phyloP scores from a whole-genome alignment of 2,113 vertebrate species.

The Cervus canadensis region DNA sequence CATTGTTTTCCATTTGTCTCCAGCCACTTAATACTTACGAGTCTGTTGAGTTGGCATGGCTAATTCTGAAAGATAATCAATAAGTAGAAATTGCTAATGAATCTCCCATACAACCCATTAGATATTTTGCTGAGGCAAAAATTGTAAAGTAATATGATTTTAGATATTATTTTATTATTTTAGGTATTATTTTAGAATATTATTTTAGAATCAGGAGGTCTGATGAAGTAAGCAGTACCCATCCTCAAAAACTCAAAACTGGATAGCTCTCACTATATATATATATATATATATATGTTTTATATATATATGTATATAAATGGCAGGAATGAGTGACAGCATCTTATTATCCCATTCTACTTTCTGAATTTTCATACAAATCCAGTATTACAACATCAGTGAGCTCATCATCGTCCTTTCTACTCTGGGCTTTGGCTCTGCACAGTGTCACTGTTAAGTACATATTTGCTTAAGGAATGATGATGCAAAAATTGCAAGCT shows the following conservation, averaged over 20 bases:
- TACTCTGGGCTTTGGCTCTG: background rate
- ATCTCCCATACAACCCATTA: background rate
- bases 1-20: slow-evolving; percentile 38
- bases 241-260: background rate
- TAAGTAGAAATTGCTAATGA: slow-evolving; percentile 43
- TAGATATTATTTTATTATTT: background rate
- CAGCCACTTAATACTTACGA: background rate
- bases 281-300: no score
- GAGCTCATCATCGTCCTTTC: background rate
- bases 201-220: background rate
- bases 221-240: background rate
- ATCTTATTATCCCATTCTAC: background rate
- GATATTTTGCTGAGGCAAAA: background rate
- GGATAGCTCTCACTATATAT: background rate
- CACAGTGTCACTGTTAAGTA: background rate
- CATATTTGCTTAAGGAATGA: background rate
- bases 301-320: no score
- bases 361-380: background rate
- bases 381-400: background rate
- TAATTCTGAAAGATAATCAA: slow-evolving; percentile 51
- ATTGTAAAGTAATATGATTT: slow-evolving; percentile 10
- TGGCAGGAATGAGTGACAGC: background rate
- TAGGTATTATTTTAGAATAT: background rate
- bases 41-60: background rate
- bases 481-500: background rate